Conservation (phyloP, 2,888 invertebrate species). For the Proisotoma minuta region DNA sequence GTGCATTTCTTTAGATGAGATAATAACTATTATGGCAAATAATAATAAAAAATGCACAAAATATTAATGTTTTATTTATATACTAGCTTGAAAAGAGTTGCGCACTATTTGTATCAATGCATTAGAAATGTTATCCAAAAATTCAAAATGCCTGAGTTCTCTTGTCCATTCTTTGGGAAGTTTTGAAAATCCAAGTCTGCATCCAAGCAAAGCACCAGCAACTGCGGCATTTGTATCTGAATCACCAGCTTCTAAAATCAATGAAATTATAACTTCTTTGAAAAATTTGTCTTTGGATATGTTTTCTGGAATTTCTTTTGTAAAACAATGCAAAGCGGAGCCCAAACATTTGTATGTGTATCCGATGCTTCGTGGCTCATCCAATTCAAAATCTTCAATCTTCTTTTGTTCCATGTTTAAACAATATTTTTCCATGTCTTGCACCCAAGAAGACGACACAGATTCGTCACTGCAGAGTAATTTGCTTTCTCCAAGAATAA, state of each 20-base stretch:
- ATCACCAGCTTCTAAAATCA: conserved; percentile 32
- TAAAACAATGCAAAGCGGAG: conserved; percentile 19
- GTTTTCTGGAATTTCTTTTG: conserved; percentile 17
- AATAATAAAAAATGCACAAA: no score
- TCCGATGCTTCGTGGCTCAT: conserved; percentile 24
- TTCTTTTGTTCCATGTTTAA: neutral
- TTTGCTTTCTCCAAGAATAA: conserved; percentile 10
- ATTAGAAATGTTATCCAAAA: conserved; percentile 22
- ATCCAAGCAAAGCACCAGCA: conserved; percentile 34
- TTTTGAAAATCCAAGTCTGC: conserved; percentile 22
- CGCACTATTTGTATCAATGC: no score
- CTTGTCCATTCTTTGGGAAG: conserved; percentile 29
- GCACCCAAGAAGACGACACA: neutral
- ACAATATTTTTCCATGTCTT: neutral
- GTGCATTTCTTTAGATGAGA: no score
- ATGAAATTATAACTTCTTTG: conserved; percentile 26
- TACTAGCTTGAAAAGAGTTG: no score
- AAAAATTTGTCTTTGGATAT: conserved; percentile 21
- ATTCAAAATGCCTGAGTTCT: conserved; percentile 19
- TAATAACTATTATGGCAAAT: no score
- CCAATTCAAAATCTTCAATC: conserved; percentile 18
- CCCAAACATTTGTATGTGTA: conserved; percentile 37
- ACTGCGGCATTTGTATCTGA: conserved; percentile 36
- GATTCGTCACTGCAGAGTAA: conserved; percentile 9
- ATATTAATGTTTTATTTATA: no score